Conservation (phyloP, 2,113 vertebrate genomes). For the Myocastor coypus region DNA sequence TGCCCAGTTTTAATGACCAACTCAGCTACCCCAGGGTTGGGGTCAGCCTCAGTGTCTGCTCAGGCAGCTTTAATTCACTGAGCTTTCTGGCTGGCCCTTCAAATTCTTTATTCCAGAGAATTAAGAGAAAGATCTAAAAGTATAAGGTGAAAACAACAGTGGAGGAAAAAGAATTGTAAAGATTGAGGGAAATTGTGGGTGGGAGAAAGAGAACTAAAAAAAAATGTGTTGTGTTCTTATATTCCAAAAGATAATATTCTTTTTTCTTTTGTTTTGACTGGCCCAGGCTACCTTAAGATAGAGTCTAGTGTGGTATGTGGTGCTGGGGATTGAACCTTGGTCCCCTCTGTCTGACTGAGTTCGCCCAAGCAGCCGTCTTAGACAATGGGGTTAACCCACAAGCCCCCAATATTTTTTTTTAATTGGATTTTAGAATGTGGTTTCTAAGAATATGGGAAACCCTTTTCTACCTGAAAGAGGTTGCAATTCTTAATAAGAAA, state of each 20-base stretch:
- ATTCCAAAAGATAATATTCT: background rate
- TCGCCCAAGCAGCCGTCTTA: no score
- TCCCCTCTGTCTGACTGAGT: no score
- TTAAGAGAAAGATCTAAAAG: background rate
- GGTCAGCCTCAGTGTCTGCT: no score
- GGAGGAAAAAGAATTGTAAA: background rate
- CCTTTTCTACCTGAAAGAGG: slow-evolving; percentile 1
- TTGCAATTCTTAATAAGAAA: slow-evolving; percentile 40
- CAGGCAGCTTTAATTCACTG: no score
- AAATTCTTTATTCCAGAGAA: background rate
- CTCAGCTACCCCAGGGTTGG: no score
- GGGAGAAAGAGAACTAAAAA: background rate
- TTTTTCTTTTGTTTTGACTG: background rate
- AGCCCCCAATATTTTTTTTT: background rate
- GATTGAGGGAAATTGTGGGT: background rate
- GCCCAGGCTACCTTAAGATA: no score
- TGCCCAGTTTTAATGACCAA: no score
- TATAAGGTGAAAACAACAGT: background rate
- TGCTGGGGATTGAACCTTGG: no score
- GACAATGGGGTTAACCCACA: no score
- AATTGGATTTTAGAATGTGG: background rate
- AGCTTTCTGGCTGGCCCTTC: no score
- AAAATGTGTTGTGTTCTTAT: background rate
- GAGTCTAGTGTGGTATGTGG: no score
- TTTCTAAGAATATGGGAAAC: background rate